These are phyloP conservation scores for Halocynthia aurantium DNA, from an alignment of 23 tunicate genomes.

Conservation along the genomic window DNA sequence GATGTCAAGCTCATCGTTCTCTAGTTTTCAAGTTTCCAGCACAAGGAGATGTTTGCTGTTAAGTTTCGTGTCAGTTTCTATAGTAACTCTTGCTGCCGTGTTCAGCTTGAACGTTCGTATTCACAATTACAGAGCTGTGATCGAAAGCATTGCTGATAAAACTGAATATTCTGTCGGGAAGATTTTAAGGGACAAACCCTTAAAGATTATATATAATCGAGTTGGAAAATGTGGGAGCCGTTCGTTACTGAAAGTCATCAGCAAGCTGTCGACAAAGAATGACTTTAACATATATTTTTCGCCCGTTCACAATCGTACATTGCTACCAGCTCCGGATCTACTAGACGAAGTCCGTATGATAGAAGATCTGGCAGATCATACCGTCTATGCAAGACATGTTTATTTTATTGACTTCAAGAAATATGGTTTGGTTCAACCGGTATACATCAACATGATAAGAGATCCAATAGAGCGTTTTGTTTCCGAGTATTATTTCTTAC, in stretches of 20 bases:
- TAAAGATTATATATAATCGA: constrained; percentile 60
- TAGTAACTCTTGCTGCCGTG: too few species aligned
- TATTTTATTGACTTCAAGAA: constrained; percentile 55
- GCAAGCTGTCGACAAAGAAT: constrained; percentile 27
- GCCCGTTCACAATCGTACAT: constrained; percentile 34
- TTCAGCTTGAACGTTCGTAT: too few species aligned
- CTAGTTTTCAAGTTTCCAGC: too few species aligned
- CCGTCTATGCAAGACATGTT: constrained; percentile 70
- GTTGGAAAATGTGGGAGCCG: constrained; percentile 96
- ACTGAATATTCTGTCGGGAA: too few species aligned
- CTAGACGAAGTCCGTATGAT: constrained; percentile 41
- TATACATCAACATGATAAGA: constrained; percentile 75
- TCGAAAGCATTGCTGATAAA: too few species aligned
- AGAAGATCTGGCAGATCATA: constrained; percentile 29
- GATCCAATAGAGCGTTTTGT: constrained; percentile 81
- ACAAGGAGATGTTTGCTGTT: too few species aligned
- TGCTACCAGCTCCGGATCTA: constrained; percentile 16
- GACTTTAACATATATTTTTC: constrained; percentile 37
- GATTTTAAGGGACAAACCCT: background rate
- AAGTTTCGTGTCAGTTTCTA: too few species aligned
- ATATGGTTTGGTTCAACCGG: constrained; percentile 40
- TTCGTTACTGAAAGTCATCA: constrained; percentile 42
- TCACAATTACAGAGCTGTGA: too few species aligned
- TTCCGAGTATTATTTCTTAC: constrained; percentile 59
- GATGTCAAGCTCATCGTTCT: too few species aligned